Evolutionary conservation across 2,888 invertebrate species (phyloP).

Genomic region (Willowsia nigromaculata): DNA sequence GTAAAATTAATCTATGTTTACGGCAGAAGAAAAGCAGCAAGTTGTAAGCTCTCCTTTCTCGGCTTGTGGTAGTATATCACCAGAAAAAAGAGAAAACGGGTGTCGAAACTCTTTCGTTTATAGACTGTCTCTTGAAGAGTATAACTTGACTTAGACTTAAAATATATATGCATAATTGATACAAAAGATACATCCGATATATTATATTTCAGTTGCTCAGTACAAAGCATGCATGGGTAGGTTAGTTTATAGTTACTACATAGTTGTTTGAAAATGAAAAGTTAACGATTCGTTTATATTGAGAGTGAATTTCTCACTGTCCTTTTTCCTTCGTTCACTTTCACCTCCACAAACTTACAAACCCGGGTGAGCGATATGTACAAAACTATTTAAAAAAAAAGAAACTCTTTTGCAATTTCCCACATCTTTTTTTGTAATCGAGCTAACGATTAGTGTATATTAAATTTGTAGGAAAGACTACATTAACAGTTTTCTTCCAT

Average conservation of each 20-base stretch:
- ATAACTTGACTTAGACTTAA: background rate
- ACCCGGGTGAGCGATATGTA: background rate
- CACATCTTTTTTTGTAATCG: constrained; percentile 29
- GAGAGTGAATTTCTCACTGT: background rate
- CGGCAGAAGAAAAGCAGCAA: background rate
- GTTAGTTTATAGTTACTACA: background rate
- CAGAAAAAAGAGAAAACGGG: background rate
- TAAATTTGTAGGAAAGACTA: background rate
- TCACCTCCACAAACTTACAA: background rate
- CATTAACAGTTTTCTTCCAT: background rate
- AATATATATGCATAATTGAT: background rate
- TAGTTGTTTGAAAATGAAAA: background rate
- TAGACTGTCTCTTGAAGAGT: background rate
- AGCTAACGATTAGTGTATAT: constrained; percentile 17
- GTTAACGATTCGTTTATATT: background rate
- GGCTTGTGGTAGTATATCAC: background rate
- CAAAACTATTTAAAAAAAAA: background rate
- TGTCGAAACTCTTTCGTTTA: constrained; percentile 26
- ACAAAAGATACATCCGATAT: background rate
- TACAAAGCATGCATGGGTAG: background rate
- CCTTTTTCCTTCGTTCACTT: background rate
- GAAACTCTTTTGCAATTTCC: constrained; percentile 38
- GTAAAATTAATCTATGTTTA: constrained; percentile 58
- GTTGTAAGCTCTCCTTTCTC: background rate
- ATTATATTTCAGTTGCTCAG: background rate